Evolutionary conservation across 2,888 invertebrate species (phyloP), one percentile per base, ranked within the genome.

Genomic region (Hemithea aestivaria): DNA sequence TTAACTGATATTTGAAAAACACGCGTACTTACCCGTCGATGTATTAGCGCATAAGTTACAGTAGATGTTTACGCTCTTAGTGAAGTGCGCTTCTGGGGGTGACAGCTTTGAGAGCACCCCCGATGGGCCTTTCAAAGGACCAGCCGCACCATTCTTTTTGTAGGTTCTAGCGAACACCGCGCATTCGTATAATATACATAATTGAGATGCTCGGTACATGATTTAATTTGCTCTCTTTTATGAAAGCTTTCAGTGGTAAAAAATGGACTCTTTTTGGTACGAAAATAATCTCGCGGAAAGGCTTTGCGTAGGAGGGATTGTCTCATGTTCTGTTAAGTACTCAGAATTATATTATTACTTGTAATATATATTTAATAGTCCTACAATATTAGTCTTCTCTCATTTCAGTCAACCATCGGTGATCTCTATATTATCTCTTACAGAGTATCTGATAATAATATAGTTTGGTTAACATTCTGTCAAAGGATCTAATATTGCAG

Each of bases 81-180:
- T 73, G 59, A 67, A 75, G 70, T 63, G 62, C 69, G 63, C 73
- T 73, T 73, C 81, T 84, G 84, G 68, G 78, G 78, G 70, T 84
- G 84, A 84, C 83, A 84, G 83, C 71, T 79, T 77, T 73, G 75
- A 82, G 78, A 78, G 73, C 70, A 56, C 77, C 77, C 75, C 81
- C 75, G 73, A 73, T 77, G 75, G 69, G 80, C 68, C 67, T 82
- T 84, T 83, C 78, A 85, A 84, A 83, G 83, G 76, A 82, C 80
- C 73, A 79, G 71, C 73, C 66, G 64, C 69, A 68, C 70, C 67
- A 75, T 82, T 79, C 73, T 79, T 84, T 83, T 79, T 81, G 71
- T 72, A 68, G 73, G 68, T 67, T 59, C 66, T 74, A 64, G 66
- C 73, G 69, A 68, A 64, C 62, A 71, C 68, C 68, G 72, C 73